phyloP scores from a whole-genome alignment of 2,888 invertebrate species.

The Hypomecis atomaria region DNA sequence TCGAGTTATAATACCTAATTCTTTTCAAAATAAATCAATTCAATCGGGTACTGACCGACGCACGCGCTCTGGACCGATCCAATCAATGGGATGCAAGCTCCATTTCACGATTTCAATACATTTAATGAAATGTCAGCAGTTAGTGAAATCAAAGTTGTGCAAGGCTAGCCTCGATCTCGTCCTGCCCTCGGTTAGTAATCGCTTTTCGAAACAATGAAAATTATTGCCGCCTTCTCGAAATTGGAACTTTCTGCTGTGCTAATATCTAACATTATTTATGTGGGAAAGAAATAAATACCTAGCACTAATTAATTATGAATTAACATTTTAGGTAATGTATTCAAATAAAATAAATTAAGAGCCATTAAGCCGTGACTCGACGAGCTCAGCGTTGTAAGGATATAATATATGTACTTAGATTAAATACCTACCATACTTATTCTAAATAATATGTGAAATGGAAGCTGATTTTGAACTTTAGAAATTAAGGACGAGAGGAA shows the following conservation, averaged over 20 bases:
- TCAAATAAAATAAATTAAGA: constrained; percentile 29
- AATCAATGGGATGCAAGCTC: constrained; percentile 80
- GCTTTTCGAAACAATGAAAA: constrained; percentile 31
- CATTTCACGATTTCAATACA: constrained; percentile 83
- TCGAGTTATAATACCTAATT: constrained; percentile 16
- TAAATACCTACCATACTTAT: no score
- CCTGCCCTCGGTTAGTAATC: constrained; percentile 48
- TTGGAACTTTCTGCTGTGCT: constrained; percentile 19
- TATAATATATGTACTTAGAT: no score
- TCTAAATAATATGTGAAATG: no score
- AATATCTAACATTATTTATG: constrained; percentile 3
- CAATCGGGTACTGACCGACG: constrained; percentile 67
- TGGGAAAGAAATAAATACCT: background rate
- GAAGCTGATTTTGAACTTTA: no score
- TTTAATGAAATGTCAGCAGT: constrained; percentile 83
- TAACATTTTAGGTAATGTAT: no score
- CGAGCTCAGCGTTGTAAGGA: no score
- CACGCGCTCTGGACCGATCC: constrained; percentile 68
- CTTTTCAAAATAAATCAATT: constrained; percentile 48
- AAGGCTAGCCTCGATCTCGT: constrained; percentile 59
- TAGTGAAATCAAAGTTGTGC: constrained; percentile 76
- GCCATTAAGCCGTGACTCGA: constrained; percentile 28
- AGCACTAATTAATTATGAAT: no score
- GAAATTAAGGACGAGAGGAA: no score
- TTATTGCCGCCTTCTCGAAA: constrained; percentile 25